phyloP scores from a whole-genome alignment of 2,888 invertebrate species.

The Orthosia cruda region DNA sequence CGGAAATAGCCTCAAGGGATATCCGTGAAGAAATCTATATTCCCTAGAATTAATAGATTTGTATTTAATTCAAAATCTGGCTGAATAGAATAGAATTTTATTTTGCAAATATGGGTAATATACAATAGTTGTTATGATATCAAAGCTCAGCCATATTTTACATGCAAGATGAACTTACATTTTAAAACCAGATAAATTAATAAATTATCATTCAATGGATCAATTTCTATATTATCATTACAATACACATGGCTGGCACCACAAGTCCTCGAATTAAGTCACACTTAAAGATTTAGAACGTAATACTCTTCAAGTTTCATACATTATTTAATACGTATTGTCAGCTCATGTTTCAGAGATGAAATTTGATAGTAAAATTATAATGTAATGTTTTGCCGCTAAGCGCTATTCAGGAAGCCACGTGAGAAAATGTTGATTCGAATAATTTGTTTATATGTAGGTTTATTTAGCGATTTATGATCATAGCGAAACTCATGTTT shows the following conservation, averaged over 20 bases:
- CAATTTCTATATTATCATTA: no score
- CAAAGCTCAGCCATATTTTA: no score
- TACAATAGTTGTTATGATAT: no score
- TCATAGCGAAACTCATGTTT: neutral
- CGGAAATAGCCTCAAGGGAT: neutral
- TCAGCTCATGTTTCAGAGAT: constrained; percentile 20
- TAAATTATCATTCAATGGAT: no score
- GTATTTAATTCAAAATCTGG: neutral
- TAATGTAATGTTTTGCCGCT: neutral
- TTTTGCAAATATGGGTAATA: no score
- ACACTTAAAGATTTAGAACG: neutral
- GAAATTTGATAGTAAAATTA: constrained; percentile 1
- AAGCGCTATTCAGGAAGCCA: neutral
- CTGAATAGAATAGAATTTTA: no score
- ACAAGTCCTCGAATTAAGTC: constrained; percentile 13
- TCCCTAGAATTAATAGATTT: no score
- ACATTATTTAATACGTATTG: neutral
- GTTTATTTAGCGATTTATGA: neutral
- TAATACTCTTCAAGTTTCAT: constrained; percentile 1
- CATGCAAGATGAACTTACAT: no score
- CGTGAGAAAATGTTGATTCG: neutral
- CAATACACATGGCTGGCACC: no score
- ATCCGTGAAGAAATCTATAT: no score
- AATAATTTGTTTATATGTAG: neutral
- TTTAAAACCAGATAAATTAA: no score